Evolutionary conservation across 92 coral and sea anemone genomes (phyloP).

Genomic region (Meandrina meandrites): DNA sequence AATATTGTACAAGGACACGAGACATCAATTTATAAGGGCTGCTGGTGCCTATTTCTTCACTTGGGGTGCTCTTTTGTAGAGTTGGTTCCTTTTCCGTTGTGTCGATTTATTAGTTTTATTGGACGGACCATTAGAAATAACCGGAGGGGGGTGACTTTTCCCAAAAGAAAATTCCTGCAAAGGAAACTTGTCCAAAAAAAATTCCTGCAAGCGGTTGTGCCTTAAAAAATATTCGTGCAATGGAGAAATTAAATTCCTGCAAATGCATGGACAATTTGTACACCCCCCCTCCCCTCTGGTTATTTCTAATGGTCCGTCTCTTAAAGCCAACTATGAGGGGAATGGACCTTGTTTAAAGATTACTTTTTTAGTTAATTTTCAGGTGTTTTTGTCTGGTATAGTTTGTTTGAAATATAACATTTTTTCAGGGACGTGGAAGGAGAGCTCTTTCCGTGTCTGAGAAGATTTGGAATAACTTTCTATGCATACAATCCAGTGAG

Average conservation of each 20-base stretch:
- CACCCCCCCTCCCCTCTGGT: too few species aligned
- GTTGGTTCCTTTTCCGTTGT: too few species aligned
- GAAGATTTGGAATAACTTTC: conserved; percentile 85
- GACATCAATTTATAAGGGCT: neutral
- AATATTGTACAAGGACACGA: neutral
- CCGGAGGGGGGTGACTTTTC: neutral
- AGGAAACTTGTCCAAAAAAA: too few species aligned
- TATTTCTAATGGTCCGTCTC: too few species aligned
- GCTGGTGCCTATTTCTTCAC: neutral
- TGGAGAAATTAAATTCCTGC: too few species aligned
- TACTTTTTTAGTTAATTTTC: neutral
- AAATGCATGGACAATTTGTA: too few species aligned
- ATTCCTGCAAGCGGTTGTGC: too few species aligned
- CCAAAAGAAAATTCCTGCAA: too few species aligned
- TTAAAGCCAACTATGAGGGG: neutral
- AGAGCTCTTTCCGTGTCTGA: conserved; percentile 90
- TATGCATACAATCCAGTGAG: conserved; percentile 97
- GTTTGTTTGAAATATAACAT: neutral
- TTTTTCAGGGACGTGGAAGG: conserved; percentile 74
- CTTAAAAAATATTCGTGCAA: too few species aligned
- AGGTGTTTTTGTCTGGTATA: neutral
- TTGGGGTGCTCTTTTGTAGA: too few species aligned
- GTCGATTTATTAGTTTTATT: too few species aligned
- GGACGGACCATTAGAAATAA: too few species aligned
- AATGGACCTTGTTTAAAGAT: neutral